phyloP scores from a whole-genome alignment of 2,888 invertebrate genomes.

The Rhabditophanes sp. region DNA sequence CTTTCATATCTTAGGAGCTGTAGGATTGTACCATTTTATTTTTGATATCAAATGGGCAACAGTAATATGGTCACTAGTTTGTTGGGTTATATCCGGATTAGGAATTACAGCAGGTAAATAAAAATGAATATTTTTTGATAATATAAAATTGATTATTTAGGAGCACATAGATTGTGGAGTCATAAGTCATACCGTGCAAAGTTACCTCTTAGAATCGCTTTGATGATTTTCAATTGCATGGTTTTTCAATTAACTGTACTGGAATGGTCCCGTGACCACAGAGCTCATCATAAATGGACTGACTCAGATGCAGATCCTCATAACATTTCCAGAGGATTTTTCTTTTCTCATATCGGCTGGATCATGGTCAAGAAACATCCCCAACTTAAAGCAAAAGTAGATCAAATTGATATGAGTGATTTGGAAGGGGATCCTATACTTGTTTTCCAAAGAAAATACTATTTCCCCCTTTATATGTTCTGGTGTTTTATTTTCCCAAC shows the following conservation, averaged over 20 bases:
- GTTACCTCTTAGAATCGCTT: conserved; percentile 62
- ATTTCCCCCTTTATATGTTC: conserved; percentile 60
- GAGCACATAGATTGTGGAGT: conserved; percentile 82
- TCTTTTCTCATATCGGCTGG: conserved; percentile 92
- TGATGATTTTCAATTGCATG: conserved; percentile 65
- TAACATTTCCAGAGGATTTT: conserved; percentile 77
- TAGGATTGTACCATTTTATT: conserved; percentile 27
- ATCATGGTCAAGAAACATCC: conserved; percentile 70
- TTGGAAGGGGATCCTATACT: conserved; percentile 61
- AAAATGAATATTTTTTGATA: no score
- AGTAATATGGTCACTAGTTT: conserved; percentile 22
- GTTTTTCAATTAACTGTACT: conserved; percentile 58
- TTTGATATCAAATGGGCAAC: conserved; percentile 31
- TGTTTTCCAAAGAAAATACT: conserved; percentile 70
- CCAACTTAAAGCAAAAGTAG: conserved; percentile 58
- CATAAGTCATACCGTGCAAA: conserved; percentile 80
- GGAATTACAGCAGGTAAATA: conserved; percentile 83
- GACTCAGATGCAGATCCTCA: conserved; percentile 87
- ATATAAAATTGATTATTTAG: no score
- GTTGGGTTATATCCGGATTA: conserved; percentile 54
- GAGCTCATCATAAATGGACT: conserved; percentile 74
- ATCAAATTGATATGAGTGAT: conserved; percentile 63
- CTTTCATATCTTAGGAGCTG: conserved; percentile 27
- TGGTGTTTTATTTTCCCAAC: conserved; percentile 68
- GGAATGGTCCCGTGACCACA: conserved; percentile 71